These are phyloP conservation scores for Orthonychiurus folsomi DNA, from an alignment of 2,888 invertebrate species.

Conservation along the genomic window DNA sequence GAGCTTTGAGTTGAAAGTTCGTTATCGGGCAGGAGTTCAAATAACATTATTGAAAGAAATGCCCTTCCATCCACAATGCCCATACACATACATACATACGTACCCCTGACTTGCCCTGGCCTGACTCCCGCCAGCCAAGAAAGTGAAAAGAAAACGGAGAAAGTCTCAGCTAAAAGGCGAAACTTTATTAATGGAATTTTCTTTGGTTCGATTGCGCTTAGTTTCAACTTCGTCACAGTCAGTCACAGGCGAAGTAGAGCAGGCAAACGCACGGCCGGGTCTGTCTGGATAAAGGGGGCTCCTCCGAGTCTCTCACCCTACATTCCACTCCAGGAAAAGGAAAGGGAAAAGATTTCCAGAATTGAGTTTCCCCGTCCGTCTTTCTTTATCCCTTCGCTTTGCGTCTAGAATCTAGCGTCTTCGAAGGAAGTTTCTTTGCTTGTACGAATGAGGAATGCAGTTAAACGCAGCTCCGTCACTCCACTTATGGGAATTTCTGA, in stretches of 20 bases:
- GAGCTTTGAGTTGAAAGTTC: no score
- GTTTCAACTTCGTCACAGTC: background rate
- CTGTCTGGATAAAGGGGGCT: background rate
- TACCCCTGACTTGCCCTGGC: no score
- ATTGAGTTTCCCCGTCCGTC: background rate
- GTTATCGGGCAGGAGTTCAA: no score
- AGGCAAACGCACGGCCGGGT: background rate
- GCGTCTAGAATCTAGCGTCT: no score
- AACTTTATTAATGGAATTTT: slow-evolving; percentile 1
- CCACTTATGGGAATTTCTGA: background rate
- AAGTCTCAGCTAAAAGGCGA: background rate
- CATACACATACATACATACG: no score
- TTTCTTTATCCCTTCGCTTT: background rate
- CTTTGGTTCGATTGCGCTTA: background rate
- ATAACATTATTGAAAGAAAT: no score
- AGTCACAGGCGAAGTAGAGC: background rate
- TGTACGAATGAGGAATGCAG: background rate
- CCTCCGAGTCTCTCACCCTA: background rate
- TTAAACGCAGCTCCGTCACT: background rate
- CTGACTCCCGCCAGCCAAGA: no score
- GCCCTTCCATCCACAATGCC: no score
- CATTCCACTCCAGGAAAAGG: background rate
- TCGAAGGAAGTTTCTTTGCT: slow-evolving; percentile 1
- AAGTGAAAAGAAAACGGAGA: no score
- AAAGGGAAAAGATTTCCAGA: background rate